Evolutionary conservation across 2,888 invertebrate species (phyloP), one percentile per base, ranked within the genome.

Genomic region (Drosophila bunnanda): DNA sequence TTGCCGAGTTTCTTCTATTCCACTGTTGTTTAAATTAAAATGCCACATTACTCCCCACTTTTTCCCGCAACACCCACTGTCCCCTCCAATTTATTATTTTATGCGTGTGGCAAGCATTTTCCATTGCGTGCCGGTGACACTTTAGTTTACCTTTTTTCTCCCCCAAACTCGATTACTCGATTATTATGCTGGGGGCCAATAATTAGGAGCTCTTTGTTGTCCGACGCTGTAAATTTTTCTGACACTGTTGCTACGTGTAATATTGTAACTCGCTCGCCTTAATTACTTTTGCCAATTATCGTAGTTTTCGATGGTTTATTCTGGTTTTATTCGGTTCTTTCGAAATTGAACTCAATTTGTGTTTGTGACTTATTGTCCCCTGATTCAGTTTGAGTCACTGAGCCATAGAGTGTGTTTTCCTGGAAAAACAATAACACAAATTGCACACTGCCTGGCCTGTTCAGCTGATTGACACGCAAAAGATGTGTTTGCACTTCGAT

Each of bases 31-130:
- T 32, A 12, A 39, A 48, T 25, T 8, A 6, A 59, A 39, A 5
- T 15, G 22, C 22, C 20, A 22, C 17, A 34, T 22, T 34, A 25
- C 7, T 1, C 12, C 12, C n/a, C 41, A 5, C 20, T 28, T 28
- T 8, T 10, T 3, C 10, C 39, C 6, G 9, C 22, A 10, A 22
- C 15, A 28, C 22, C 8, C 17, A 46, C 52, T 39, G 50, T 50
- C 7, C 59, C 39, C 44, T 30, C 25, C 15, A 71, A 83, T 73
- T 77, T 77, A 64, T 78, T 79, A 80, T 79, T 85, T 82, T 78
- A 84, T 77, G 88, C 82, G 79, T 88, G 74, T 57, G 39, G 46
- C 60, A 52, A 62, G 58, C 34, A 20, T 46, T 69, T 60, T 73
- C 76, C 67, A 44, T 81, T 72, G 73, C 68, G 72, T 69, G 73